Evolutionary conservation across 2,888 invertebrate species (phyloP).

Genomic region (Eucriotettix oculatus): DNA sequence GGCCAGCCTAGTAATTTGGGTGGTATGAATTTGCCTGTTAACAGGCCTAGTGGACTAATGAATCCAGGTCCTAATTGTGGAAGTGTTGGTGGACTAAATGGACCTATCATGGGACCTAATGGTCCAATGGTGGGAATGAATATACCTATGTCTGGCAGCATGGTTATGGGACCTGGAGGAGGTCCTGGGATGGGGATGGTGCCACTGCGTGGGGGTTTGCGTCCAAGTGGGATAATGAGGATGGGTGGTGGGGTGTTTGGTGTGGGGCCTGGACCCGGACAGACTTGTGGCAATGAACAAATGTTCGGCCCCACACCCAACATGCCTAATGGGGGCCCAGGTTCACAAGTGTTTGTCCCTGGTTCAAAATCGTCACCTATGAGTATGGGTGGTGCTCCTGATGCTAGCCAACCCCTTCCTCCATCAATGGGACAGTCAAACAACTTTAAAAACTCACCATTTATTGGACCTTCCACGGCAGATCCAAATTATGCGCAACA

Average conservation of each 20-base stretch:
- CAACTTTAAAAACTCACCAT: constrained; percentile 55
- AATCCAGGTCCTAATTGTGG: constrained; percentile 24
- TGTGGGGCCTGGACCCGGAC: constrained; percentile 9
- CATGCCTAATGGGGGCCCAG: constrained; percentile 24
- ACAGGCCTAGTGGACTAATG: constrained; percentile 16
- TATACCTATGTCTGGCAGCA: constrained; percentile 17
- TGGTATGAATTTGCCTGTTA: constrained; percentile 33
- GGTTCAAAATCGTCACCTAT: constrained; percentile 39
- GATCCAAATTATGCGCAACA: constrained; percentile 90
- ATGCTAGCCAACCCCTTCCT: constrained; percentile 55
- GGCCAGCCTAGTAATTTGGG: constrained; percentile 34
- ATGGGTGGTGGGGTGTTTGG: constrained; percentile 13
- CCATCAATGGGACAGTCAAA: constrained; percentile 59
- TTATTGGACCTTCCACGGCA: constrained; percentile 68
- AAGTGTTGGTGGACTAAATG: constrained; percentile 22
- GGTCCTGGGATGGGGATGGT: constrained; percentile 29
- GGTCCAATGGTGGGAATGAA: constrained; percentile 29
- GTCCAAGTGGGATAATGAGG: constrained; percentile 20
- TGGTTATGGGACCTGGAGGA: constrained; percentile 21
- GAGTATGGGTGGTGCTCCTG: constrained; percentile 35
- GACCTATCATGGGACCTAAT: constrained; percentile 35
- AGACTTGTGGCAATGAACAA: constrained; percentile 10
- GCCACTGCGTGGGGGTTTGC: constrained; percentile 17
- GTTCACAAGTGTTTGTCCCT: constrained; percentile 39
- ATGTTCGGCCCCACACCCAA: constrained; percentile 18